These are phyloP conservation scores for Elanus axillaris DNA, from an alignment of 2,113 vertebrate genomes.

Conservation along the genomic window DNA sequence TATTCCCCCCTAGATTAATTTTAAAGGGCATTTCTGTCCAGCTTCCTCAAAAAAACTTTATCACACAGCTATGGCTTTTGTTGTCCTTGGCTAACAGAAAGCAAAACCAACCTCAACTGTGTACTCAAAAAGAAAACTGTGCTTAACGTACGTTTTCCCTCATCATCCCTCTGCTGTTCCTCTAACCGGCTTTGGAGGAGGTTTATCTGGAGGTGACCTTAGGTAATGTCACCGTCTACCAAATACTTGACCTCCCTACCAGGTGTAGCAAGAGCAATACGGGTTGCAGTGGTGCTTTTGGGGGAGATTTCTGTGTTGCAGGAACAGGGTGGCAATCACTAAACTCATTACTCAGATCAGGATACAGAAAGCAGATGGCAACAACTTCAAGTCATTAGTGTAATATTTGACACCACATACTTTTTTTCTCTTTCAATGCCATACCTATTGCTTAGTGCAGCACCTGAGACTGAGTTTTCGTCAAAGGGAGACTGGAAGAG, in stretches of 20 bases:
- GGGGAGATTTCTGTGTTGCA: background rate
- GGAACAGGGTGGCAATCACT: background rate
- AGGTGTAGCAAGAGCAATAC: background rate
- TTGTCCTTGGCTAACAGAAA: slow-evolving; percentile 51
- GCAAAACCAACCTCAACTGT: background rate
- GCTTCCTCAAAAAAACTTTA: slow-evolving; percentile 14
- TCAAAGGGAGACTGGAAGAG: background rate
- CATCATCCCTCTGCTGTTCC: background rate
- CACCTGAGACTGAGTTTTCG: background rate
- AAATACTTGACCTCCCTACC: background rate
- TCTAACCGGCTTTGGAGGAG: background rate
- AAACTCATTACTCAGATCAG: background rate
- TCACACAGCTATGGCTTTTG: slow-evolving; percentile 31
- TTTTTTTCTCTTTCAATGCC: background rate
- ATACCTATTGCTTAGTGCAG: background rate
- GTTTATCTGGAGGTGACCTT: background rate
- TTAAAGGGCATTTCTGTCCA: slow-evolving; percentile 51
- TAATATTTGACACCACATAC: background rate
- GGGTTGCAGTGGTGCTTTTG: background rate
- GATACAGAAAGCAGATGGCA: background rate
- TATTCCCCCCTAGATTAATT: slow-evolving; percentile 24
- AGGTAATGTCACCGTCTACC: background rate
- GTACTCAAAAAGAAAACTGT: background rate
- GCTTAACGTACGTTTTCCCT: background rate
- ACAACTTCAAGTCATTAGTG: background rate